Evolutionary conservation across 2,113 vertebrate species (phyloP).

Genomic region (Hystrix cristata): DNA sequence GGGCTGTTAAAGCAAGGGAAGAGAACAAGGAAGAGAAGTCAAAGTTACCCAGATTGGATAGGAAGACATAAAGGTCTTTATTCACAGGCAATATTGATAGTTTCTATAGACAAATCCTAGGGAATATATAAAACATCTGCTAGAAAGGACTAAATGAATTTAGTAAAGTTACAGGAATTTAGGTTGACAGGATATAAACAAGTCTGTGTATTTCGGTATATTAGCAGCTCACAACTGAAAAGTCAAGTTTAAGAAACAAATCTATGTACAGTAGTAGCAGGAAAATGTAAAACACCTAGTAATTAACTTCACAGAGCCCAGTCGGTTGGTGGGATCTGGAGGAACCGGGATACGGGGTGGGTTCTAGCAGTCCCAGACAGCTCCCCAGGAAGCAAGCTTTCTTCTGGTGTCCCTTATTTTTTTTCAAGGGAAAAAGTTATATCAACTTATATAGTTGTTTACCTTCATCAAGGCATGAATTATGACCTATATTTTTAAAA

Average conservation of each 20-base stretch:
- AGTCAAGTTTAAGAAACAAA: slow-evolving; percentile 17
- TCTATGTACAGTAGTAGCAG: not conserved
- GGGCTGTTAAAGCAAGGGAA: not conserved
- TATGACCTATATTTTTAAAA: not conserved
- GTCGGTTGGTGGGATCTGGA: not conserved
- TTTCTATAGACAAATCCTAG: slow-evolving; percentile 20
- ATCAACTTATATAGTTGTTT: slow-evolving; percentile 9
- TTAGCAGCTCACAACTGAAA: not conserved
- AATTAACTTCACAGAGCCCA: slow-evolving; percentile 15
- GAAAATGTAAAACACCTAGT: not conserved
- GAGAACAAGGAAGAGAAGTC: not conserved
- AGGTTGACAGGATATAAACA: not conserved
- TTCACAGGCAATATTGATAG: not conserved
- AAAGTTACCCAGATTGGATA: not conserved
- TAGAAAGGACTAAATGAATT: not conserved
- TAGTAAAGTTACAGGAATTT: not conserved
- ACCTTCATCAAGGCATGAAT: not conserved
- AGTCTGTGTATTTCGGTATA: not conserved
- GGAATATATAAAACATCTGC: not conserved
- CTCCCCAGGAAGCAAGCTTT: not conserved
- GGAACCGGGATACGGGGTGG: not conserved
- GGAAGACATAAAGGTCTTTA: slow-evolving; percentile 8
- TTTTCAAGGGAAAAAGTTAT: not conserved
- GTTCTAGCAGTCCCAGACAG: not conserved
- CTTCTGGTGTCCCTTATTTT: not conserved